Evolutionary conservation across 2,888 invertebrate genomes (phyloP), one percentile per base, ranked within the genome.

Genomic region (Papilio protenor): DNA sequence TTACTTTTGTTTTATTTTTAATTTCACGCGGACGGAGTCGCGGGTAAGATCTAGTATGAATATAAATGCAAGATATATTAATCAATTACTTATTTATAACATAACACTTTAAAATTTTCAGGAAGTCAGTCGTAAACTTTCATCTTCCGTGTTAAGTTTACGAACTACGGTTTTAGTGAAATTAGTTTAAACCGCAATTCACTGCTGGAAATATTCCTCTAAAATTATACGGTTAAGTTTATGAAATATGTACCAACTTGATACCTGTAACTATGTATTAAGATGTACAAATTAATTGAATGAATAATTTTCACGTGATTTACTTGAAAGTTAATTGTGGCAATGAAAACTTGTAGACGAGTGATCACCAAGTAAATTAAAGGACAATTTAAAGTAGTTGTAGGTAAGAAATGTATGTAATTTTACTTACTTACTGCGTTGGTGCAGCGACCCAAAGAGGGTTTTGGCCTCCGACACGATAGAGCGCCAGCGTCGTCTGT

Each of bases 91-190:
- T 57, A 21, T 59, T 59, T 14, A n/a, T n/a, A 59, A 14, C 27
- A 23, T 59, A 14, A 5, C 73, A 6, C 14, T 47, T 45, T 40
- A 40, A 40, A 40, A 40, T 8, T 40, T 40, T 40, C 40, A 40
- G 49, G 45, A 47, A 47, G 47, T 21, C 23, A 55, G 71, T 52
- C 12, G 55, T 72, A 23, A 64, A 74, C 64, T 33, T 27, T 52
- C 64, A 45, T 27, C 74, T 74, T 64, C 74, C 61, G 64, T 33
- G 49, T 59, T 74, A 74, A 74, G 74, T 74, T 74, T 74, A 64
- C 74, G 64, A 64, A 74, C 64, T 74, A 74, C 47, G 64, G 74
- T 74, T 64, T 74, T 74, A 49, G 61, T 64, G 64, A 64, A 74
- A 74, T 74, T 74, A 64, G 74, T 74, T 74, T 64, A 27, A 74